Evolutionary conservation across 2,888 invertebrate species (phyloP).

Genomic region (Campoletis raptor): DNA sequence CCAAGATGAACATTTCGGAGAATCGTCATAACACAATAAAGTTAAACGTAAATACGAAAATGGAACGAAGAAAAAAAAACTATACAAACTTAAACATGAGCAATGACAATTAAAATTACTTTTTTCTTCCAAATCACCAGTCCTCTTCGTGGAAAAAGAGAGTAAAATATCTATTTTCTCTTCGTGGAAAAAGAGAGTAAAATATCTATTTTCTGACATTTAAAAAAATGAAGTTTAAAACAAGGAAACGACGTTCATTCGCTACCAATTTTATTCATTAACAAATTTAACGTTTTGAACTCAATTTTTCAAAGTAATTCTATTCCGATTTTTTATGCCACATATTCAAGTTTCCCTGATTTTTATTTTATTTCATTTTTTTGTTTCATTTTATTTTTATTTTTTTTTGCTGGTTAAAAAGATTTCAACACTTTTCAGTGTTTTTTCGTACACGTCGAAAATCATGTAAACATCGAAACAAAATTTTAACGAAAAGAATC

Average conservation of each 20-base stretch:
- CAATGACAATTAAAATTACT: slow-evolving; percentile 14
- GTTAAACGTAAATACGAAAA: slow-evolving; percentile 39
- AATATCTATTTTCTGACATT: neutral
- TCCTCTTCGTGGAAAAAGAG: neutral
- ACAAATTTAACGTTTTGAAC: neutral
- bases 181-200: too few species aligned
- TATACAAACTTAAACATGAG: neutral
- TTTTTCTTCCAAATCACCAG: neutral
- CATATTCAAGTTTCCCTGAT: too few species aligned
- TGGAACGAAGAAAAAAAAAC: slow-evolving; percentile 10
- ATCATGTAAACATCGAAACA: neutral
- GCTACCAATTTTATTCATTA: neutral
- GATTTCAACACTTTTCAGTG: too few species aligned
- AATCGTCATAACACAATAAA: slow-evolving; percentile 45
- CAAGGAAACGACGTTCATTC: neutral
- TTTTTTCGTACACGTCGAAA: too few species aligned
- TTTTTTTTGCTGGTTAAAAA: too few species aligned
- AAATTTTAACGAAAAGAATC: neutral
- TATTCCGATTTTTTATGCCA: neutral
- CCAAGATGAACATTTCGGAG: slow-evolving; percentile 36
- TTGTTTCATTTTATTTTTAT: too few species aligned
- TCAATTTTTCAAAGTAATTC: neutral
- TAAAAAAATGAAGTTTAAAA: neutral
- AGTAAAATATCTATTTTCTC: neutral
- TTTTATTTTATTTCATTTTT: too few species aligned